Evolutionary conservation across 2,888 invertebrate genomes (phyloP), one percentile per base, ranked within the genome.

Genomic region (Xestia rhomboidea): DNA sequence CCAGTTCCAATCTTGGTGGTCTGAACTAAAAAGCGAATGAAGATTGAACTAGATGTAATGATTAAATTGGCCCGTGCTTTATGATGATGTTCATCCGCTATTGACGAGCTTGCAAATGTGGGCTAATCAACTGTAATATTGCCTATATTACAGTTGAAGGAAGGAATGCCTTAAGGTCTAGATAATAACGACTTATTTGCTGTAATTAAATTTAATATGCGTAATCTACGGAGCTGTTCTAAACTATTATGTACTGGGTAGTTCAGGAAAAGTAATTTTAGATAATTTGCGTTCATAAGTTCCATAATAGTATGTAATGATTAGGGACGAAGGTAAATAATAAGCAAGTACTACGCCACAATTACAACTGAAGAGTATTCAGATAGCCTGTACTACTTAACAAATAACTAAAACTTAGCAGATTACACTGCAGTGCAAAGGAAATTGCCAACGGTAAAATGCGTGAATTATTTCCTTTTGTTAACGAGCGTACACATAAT

Each of bases 381-480:
- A 77, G 44, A 69, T 49, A 38, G 24, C 41, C 11, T 1, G 30
- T 71, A 67, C 82, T 60, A 72, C 60, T 83, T 82, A 85, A 69
- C 66, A 57, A 41, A 51, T 71, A 76, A 66, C 84, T 72, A 79
- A 76, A 76, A 79, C 75, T 24, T 63, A 11, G 38, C 73, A 75
- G 78, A 87, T 87, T 86, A 88, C 86, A 82, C 73, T 73, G 71
- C 68, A 57, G 76, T 79, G 79, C 82, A 85, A n/a, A 83, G 86
- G 82, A 88, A 88, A 87, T 89, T 83, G 81, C 79, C 24, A 83
- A 84, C 86, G 76, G 89, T 89, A 83, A 83, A 87, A 84, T 88
- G 85, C 86, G 83, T 86, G 87, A 89, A 88, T 89, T 88, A 88
- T 91, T 87, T 88, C 87, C 89, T 85, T 90, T 91, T 91, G 90